Base-by-base conservation (phyloP, 2,113 vertebrate genomes). In the Scomber scombrus region DNA sequence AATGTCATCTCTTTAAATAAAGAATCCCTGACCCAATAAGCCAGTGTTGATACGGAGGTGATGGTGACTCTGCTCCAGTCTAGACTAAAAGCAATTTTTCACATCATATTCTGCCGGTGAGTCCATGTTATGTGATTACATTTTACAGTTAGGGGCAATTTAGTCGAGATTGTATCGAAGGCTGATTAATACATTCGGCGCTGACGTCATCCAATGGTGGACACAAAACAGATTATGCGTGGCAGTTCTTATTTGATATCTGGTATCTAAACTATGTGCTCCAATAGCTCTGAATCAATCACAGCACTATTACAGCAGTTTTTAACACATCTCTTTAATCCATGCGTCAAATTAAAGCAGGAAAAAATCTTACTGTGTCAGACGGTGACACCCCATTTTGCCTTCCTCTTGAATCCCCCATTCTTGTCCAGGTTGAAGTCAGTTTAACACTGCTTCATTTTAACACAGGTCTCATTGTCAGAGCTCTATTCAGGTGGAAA, bases 1-100 rank as follows among this genome's bases (percentile, higher is more conserved):
- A 92, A 89, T 84, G 46, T 90, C 68, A 92, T 68, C 61, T 75
- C 79, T 86, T 78, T 81, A 85, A 73, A 89, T 85, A 81, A 81
- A 80, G 73, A 60, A 54, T 50, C 69, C 5, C 69, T 66, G 79
- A 74, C 78, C 85, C 75, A 83, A 67, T 76, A 76, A 82, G 80
- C 40, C 62, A 51, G 47, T 18, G 56, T 61, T 79, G 85, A 78
- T 67, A 29, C 74, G 84, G 84, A 26, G 57, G 40, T 43, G 55
- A 76, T 61, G 7, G 75, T 26, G 79, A 75, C 34, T 46, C 16
- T 62, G 64, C 61, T 71, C 18, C 52, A 31, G 71, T 57, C 16
- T 11, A 11, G 29, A 69, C 34, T 52, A 47, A 47, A 13, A 62
- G 68, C 19, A 55, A 65, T 77, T 73, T 66, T 51, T 84, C 70